These are phyloP conservation scores for Chesias legatella DNA, from an alignment of 2,888 invertebrate species.

Conservation along the genomic window DNA sequence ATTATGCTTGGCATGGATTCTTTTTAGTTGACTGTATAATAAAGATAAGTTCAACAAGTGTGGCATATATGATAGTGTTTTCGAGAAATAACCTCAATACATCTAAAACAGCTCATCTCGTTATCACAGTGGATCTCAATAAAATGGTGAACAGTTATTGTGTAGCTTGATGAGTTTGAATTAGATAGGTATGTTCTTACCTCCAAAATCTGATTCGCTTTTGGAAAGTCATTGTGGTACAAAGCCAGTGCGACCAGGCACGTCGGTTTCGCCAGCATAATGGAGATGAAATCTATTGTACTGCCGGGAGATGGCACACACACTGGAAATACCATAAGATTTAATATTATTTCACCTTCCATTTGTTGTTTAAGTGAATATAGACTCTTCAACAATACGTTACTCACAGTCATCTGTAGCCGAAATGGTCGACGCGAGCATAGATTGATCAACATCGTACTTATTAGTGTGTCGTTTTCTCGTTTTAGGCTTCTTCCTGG, in stretches of 20 bases:
- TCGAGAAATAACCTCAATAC: no score
- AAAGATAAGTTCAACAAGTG: no score
- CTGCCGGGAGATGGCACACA: slow-evolving; percentile 48
- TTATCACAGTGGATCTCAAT: no score
- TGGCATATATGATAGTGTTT: no score
- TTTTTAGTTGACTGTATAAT: no score
- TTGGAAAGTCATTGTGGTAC: slow-evolving; percentile 85
- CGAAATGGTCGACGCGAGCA: slow-evolving; percentile 62
- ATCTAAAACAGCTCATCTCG: no score
- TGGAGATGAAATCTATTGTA: slow-evolving; percentile 77
- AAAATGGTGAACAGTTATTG: no score
- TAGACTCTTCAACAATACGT: no score
- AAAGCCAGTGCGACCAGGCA: slow-evolving; percentile 88
- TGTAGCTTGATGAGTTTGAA: no score
- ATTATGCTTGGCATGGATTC: no score
- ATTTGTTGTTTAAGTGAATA: neutral
- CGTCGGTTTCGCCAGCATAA: slow-evolving; percentile 88
- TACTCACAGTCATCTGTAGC: slow-evolving; percentile 40
- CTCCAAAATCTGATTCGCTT: slow-evolving; percentile 89
- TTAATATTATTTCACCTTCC: no score
- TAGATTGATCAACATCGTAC: slow-evolving; percentile 57
- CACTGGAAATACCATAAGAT: slow-evolving; percentile 41
- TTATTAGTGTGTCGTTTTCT: slow-evolving; percentile 60
- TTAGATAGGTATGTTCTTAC: slow-evolving; percentile 67
- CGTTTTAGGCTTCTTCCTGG: slow-evolving; percentile 62